Evolutionary conservation across 2,113 vertebrate species (phyloP).

Genomic region (Brachyhypopomus gauderio): DNA sequence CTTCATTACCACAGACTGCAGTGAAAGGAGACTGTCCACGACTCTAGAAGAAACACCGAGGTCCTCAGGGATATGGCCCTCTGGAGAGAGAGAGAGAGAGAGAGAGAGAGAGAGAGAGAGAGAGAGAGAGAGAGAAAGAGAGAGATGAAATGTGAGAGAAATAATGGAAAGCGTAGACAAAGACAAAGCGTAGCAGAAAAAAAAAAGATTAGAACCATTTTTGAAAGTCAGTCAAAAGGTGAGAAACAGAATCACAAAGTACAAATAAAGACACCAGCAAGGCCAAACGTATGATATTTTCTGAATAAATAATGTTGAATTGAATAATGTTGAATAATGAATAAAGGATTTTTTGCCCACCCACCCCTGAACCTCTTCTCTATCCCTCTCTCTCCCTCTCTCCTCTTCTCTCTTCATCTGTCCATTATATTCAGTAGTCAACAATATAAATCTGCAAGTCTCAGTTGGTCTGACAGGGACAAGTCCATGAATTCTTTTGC

Average conservation of each 20-base stretch:
- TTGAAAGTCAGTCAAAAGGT: too few species aligned
- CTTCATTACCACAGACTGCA: not conserved
- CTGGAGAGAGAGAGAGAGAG: not conserved
- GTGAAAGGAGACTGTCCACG: too few species aligned
- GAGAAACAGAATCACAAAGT: not conserved
- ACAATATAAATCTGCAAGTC: conserved; percentile 47
- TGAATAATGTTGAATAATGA: too few species aligned
- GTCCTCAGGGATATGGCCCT: too few species aligned
- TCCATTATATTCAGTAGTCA: conserved; percentile 40
- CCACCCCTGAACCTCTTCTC: not conserved
- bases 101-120: too few species aligned
- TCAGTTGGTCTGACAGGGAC: conserved; percentile 47
- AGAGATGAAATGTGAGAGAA: not conserved
- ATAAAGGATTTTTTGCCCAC: not conserved
- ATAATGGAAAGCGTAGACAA: too few species aligned
- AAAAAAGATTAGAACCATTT: too few species aligned
- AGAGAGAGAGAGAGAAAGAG: not conserved
- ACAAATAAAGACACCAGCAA: too few species aligned
- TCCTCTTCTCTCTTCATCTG: not conserved
- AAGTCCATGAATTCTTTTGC: conserved; percentile 48
- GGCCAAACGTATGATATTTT: not conserved
- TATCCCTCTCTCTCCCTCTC: not conserved
- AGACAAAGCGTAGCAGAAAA: not conserved
- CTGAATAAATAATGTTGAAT: conserved; percentile 33
- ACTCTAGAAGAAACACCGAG: not conserved